Evolutionary conservation across 1,140 invertebrate genomes (phyloP).

Genomic region (Saccostrea echinata): DNA sequence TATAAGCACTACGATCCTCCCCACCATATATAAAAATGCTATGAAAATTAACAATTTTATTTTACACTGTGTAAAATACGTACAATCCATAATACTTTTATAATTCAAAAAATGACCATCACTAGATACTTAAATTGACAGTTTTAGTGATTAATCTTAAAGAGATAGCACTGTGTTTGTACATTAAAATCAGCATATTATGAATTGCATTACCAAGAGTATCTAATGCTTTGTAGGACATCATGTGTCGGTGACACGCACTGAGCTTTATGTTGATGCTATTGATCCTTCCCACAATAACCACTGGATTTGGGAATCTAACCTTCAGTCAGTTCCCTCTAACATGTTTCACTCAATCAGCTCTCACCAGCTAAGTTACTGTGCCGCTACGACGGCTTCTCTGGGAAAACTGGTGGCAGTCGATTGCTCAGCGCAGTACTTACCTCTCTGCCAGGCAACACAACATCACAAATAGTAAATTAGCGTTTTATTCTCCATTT

Average conservation of each 20-base stretch:
- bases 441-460: conserved; percentile 10
- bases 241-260: too few relatives aligned
- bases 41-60: too few relatives aligned
- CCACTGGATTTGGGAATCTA: neutral
- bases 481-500: too few relatives aligned
- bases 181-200: too few relatives aligned
- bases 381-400: neutral
- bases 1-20: too few relatives aligned
- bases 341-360: neutral
- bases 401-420: neutral
- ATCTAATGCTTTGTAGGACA: neutral
- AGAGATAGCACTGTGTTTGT: too few relatives aligned
- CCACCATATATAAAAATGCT: too few relatives aligned
- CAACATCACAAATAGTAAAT: neutral
- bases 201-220: neutral
- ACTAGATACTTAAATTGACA: too few relatives aligned
- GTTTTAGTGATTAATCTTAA: too few relatives aligned
- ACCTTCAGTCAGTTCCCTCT: neutral
- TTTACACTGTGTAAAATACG: too few relatives aligned
- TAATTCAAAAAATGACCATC: too few relatives aligned
- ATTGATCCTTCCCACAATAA: conserved; percentile 24
- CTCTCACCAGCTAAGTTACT: neutral
- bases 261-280: neutral
- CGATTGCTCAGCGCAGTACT: neutral
- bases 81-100: too few relatives aligned